Evolutionary conservation across 2,113 vertebrate species (phyloP).

Genomic region (Axis porcinus): DNA sequence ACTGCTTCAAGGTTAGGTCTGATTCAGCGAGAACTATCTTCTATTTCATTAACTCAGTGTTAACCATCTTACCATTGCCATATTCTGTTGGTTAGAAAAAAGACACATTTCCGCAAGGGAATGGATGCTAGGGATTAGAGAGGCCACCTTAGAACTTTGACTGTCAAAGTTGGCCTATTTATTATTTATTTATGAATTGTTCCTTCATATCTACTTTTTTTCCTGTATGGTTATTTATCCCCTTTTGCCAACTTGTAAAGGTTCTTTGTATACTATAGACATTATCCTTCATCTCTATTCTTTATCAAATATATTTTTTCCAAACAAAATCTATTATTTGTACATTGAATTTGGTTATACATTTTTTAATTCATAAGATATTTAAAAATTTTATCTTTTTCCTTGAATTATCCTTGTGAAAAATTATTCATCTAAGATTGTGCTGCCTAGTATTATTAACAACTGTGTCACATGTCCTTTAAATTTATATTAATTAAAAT

Average conservation of each 20-base stretch:
- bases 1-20: background rate
- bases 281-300: background rate
- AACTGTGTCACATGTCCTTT: background rate
- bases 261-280: background rate
- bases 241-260: background rate
- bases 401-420: background rate
- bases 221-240: background rate
- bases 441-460: background rate
- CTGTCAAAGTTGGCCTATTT: background rate
- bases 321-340: background rate
- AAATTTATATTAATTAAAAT: background rate
- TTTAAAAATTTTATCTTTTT: background rate
- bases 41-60: background rate
- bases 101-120: background rate
- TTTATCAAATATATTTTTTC: background rate
- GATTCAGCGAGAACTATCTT: background rate
- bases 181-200: background rate
- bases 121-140: background rate
- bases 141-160: background rate
- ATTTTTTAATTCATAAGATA: background rate
- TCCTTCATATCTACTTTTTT: background rate
- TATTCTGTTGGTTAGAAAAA: background rate
- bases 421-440: background rate
- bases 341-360: background rate
- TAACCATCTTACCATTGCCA: background rate